Conservation (phyloP, 2,888 invertebrate species). For the Oeneis ivallda region DNA sequence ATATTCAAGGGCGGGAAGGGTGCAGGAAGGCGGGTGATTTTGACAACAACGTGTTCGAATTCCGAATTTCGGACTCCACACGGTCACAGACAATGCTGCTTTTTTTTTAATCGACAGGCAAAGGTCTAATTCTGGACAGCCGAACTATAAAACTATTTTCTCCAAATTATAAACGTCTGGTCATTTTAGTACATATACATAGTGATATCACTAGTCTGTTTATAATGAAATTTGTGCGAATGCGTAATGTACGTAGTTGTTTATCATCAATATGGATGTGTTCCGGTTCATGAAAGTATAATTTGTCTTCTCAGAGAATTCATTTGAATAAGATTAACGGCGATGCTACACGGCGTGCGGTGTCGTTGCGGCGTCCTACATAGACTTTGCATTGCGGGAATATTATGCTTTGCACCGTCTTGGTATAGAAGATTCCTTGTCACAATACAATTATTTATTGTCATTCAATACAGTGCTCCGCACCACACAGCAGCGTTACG, state of each 20-base stretch:
- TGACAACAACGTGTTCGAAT: slow-evolving; percentile 54
- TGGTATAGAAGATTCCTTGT: too few species aligned
- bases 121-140: slow-evolving; percentile 8
- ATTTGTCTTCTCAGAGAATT: slow-evolving; percentile 37
- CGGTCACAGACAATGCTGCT: slow-evolving; percentile 28
- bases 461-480: too few species aligned
- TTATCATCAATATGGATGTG: slow-evolving; percentile 16
- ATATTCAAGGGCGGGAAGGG: slow-evolving; percentile 77
- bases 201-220: too few species aligned
- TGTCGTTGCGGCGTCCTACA: too few species aligned
- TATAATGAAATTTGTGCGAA: too few species aligned
- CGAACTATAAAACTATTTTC: background rate
- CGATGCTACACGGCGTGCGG: too few species aligned
- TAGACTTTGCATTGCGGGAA: too few species aligned
- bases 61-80: slow-evolving; percentile 45
- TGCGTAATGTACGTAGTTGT: slow-evolving; percentile 17
- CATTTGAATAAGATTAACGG: slow-evolving; percentile 40
- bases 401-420: too few species aligned
- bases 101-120: slow-evolving; percentile 22
- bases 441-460: too few species aligned
- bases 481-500: too few species aligned
- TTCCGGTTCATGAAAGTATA: slow-evolving; percentile 40
- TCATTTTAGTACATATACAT: too few species aligned
- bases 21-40: slow-evolving; percentile 73
- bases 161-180: too few species aligned